These are phyloP conservation scores for Microctonus aethiopoides DNA, from an alignment of 2,888 invertebrate genomes.

Conservation along the genomic window DNA sequence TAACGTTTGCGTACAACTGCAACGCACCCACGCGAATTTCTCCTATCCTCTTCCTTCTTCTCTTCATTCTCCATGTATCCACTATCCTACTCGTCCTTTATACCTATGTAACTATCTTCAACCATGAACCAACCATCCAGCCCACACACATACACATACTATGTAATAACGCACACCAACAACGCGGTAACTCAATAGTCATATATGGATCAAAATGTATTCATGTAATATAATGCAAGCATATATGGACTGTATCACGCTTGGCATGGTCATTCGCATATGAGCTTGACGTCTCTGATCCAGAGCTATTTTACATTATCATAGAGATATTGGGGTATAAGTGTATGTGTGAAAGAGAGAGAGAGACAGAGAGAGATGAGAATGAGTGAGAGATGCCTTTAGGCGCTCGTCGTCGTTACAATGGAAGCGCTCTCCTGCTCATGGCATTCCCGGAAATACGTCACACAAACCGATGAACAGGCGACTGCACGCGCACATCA, in stretches of 20 bases:
- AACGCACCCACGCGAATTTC: conserved; percentile 28
- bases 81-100: conserved; percentile 17
- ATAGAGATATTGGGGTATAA: background rate
- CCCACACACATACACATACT: conserved; percentile 13
- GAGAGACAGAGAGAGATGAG: too few relatives aligned
- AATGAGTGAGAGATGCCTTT: conserved; percentile 45
- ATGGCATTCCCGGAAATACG: conserved; percentile 59
- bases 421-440: conserved; percentile 54
- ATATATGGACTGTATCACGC: conserved; percentile 1
- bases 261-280: conserved; percentile 22
- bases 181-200: conserved; percentile 30
- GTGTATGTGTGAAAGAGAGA: conserved; percentile 20
- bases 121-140: conserved; percentile 13
- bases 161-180: conserved; percentile 16
- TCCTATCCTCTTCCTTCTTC: background rate
- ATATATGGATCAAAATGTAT: background rate
- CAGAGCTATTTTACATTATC: conserved; percentile 13
- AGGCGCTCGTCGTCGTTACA: conserved; percentile 55
- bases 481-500: conserved; percentile 20
- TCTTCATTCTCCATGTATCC: background rate
- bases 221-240: background rate
- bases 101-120: conserved; percentile 15
- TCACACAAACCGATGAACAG: conserved; percentile 38
- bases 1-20: conserved; percentile 36
- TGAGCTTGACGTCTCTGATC: conserved; percentile 28